Conservation (phyloP, 1,140 invertebrate species). For the Procambarus virginalis region DNA sequence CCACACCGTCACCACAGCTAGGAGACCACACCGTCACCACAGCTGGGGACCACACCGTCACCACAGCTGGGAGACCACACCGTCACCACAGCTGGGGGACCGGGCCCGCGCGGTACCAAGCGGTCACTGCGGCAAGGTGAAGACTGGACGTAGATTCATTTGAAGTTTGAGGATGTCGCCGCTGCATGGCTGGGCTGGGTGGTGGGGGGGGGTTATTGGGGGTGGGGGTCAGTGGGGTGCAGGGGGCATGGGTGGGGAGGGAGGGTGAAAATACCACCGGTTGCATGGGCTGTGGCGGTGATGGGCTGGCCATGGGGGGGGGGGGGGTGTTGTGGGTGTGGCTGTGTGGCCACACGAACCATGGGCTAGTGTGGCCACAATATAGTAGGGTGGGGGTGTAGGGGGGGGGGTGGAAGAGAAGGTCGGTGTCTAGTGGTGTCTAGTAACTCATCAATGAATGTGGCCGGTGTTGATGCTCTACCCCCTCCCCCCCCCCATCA, state of each 20-base stretch:
- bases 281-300: conserved; percentile 7
- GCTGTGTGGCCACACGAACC: too few relatives aligned
- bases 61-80: too few relatives aligned
- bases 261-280: conserved; percentile 11
- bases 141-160: neutral
- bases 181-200: neutral
- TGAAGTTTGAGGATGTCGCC: neutral
- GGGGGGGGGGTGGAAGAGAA: neutral
- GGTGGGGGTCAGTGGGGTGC: neutral
- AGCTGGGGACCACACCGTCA: too few relatives aligned
- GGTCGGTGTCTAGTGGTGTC: conserved; percentile 15
- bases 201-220: neutral
- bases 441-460: conserved; percentile 16
- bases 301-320: neutral
- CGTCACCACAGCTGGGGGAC: too few relatives aligned
- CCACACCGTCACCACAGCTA: too few relatives aligned
- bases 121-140: too few relatives aligned
- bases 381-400: neutral
- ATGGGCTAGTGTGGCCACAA: neutral
- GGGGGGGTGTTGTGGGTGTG: too few relatives aligned
- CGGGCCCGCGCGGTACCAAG: too few relatives aligned
- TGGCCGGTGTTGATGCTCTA: neutral
- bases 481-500: too few relatives aligned
- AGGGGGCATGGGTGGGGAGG: neutral
- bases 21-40: too few relatives aligned